phyloP scores from a whole-genome alignment of 2,888 invertebrate genomes.

The Rhorus exstirpatorius region DNA sequence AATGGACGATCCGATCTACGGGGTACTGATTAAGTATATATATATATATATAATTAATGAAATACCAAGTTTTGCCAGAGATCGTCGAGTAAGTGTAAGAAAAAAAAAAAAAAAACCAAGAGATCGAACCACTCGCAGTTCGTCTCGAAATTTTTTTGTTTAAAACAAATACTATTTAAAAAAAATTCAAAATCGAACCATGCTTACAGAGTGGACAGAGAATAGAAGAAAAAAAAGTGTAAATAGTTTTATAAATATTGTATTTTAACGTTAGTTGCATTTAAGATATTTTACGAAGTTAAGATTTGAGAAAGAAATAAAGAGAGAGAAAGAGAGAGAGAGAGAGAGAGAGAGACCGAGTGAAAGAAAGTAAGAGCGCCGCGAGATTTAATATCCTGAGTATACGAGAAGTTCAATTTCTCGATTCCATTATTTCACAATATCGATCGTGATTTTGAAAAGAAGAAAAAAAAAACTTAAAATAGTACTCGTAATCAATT shows the following conservation, averaged over 20 bases:
- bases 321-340: constrained; percentile 51
- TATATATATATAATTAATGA: constrained; percentile 43
- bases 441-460: constrained; percentile 38
- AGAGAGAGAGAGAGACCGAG: constrained; percentile 48
- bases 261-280: constrained; percentile 71
- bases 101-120: constrained; percentile 32
- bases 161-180: constrained; percentile 43
- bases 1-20: constrained; percentile 58
- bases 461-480: constrained; percentile 3
- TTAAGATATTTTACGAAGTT: constrained; percentile 70
- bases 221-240: constrained; percentile 55
- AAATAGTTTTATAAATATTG: constrained; percentile 71
- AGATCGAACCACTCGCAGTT: constrained; percentile 16
- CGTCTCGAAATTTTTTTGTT: constrained; percentile 45
- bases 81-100: constrained; percentile 28
- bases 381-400: constrained; percentile 30
- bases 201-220: constrained; percentile 58
- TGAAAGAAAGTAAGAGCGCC: constrained; percentile 36
- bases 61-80: constrained; percentile 37
- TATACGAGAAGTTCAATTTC: constrained; percentile 32
- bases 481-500: constrained; percentile 34
- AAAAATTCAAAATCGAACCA: constrained; percentile 66
- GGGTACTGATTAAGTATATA: constrained; percentile 53
- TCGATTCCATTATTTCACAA: constrained; percentile 27
- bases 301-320: constrained; percentile 53